Evolutionary conservation across 2,113 vertebrate species (phyloP).

Genomic region (Neotoma lepida): DNA sequence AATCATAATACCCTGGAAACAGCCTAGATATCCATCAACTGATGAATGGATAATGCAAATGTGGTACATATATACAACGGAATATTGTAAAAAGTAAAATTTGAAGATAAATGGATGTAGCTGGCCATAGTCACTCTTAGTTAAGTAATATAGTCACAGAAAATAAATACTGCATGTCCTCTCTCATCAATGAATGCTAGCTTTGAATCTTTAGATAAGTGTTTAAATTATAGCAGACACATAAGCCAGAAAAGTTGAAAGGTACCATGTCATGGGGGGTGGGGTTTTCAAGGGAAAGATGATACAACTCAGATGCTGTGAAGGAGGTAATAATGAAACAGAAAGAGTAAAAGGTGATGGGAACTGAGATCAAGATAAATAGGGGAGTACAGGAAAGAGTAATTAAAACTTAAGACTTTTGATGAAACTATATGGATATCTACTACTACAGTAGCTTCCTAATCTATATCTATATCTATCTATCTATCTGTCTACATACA

Average conservation of each 20-base stretch:
- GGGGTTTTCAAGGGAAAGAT: neutral
- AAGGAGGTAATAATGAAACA: neutral
- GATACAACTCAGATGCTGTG: too few relatives aligned
- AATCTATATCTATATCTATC: too few relatives aligned
- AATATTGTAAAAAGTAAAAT: neutral
- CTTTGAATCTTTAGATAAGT: neutral
- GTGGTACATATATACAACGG: neutral
- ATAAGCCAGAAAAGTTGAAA: too few relatives aligned
- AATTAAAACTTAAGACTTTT: neutral
- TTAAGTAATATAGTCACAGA: neutral
- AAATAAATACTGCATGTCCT: neutral
- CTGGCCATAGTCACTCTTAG: neutral
- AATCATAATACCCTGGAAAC: neutral
- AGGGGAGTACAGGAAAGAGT: neutral
- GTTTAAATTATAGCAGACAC: neutral
- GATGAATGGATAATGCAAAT: neutral
- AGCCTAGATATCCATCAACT: neutral
- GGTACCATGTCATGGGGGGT: accelerated
- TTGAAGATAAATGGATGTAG: neutral
- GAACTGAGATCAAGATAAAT: neutral
- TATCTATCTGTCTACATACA: too few relatives aligned
- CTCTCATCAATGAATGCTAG: neutral
- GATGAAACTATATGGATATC: neutral
- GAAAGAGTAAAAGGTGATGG: neutral
- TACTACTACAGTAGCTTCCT: neutral